Base-by-base conservation (phyloP, 2,888 invertebrate species). In the Phengaris alcon region DNA sequence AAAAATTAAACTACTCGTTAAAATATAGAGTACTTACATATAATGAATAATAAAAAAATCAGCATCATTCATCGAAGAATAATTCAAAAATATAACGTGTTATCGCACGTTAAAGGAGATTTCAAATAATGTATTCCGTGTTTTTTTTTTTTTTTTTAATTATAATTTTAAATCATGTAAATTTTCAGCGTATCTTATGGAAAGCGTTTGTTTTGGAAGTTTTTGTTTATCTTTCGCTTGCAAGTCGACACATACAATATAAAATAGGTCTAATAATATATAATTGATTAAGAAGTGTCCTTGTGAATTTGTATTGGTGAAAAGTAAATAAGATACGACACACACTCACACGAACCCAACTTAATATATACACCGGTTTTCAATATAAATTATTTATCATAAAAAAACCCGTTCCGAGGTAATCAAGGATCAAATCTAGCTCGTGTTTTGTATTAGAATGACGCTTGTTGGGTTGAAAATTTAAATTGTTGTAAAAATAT, bases 231-330 rank as follows among this genome's bases (percentile, higher is more conserved):
- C 72, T 76, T 55, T 69, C 48, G 8, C n/a, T 15, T n/a, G n/a
- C 68, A 46, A 46, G 12, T 35, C 9, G 22, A 59, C 59, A 59
- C 59, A 59, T 59, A 48, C 2, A 48, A 46, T 73, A 76, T 35
- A 2, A 35, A 13, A 44, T 55, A 64, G 8, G 51, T 73, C 0
- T 84, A n/a, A n/a, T n/a, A n/a, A n/a, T n/a, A 84, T 48, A 44
- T 3, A 0, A 73, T 12, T 69, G 6, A 52, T 35, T 72, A 54
- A 52, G 54, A 52, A n/a, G 13, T 54, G 35, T 72, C 72, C 52
- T 54, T 54, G 72, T 72, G 35, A 69, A 69, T 48, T 54, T 52
- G 72, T 51, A 54, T 72, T 54, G 35, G 72, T 72, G 12, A 54
- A 52, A 54, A 72, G 72, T 72, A 72, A 72, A 72, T 54, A 72